Evolutionary conservation across 2,797 vertebrate species (phyloP).

Genomic region (Melanotaenia parkinsoni): DNA sequence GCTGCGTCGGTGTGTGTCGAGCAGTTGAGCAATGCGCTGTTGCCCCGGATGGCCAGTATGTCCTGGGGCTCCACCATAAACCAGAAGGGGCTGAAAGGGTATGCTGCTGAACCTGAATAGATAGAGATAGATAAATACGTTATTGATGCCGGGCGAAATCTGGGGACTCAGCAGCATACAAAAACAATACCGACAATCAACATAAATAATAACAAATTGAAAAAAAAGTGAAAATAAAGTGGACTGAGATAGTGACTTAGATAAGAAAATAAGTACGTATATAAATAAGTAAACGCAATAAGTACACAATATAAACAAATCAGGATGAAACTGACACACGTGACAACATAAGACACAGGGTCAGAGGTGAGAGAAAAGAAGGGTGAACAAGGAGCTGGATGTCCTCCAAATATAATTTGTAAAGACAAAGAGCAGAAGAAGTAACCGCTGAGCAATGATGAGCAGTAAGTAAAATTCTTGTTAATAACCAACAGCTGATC

Average conservation of each 20-base stretch:
- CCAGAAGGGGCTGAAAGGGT: slow-evolving; percentile 93
- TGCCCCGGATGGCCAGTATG: slow-evolving; percentile 86
- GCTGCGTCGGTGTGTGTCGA: slow-evolving; percentile 85
- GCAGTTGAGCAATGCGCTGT: slow-evolving; percentile 90
- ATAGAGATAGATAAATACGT: too few species aligned
- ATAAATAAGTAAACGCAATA: too few species aligned
- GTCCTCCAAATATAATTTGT: not conserved
- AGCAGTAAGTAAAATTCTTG: not conserved
- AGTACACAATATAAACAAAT: too few species aligned
- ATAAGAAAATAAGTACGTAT: too few species aligned
- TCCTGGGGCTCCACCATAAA: slow-evolving; percentile 93
- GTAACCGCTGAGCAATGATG: not conserved
- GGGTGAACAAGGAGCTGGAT: slow-evolving; percentile 2
- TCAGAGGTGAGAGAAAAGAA: not conserved
- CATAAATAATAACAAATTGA: too few species aligned
- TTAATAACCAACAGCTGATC: slow-evolving; percentile 4
- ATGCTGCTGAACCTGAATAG: slow-evolving; percentile 82
- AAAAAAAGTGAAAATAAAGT: too few species aligned
- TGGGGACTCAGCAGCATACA: too few species aligned
- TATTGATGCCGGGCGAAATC: too few species aligned
- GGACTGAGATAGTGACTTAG: too few species aligned
- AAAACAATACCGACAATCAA: too few species aligned
- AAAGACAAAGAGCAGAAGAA: not conserved
- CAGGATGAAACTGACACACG: too few species aligned
- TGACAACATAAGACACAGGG: not conserved